Evolutionary conservation across 2,113 vertebrate genomes (phyloP), one percentile per base, ranked within the genome.

Genomic region (Herpetotheres cachinnans): DNA sequence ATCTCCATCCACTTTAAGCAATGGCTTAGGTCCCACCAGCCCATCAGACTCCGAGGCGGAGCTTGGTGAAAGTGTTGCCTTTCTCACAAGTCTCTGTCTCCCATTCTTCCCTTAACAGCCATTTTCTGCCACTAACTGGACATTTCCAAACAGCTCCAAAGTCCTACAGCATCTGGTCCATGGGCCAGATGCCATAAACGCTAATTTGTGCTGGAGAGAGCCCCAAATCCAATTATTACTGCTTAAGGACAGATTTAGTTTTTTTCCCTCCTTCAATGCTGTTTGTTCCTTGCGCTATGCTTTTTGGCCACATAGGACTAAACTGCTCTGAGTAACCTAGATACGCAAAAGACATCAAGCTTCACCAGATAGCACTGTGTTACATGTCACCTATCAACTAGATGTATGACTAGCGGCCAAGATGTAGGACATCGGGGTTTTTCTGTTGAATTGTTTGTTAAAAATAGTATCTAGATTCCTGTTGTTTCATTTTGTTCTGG

Each of bases 161-260:
- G 73, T 94, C 91, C 86, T 87, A 65, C 36, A 88, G 91, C 95
- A 94, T 97, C 95, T 96, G 86, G 70, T 95, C 66, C 58, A 38
- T 59, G 81, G 89, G 93, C 91, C 84, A 73, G 78, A 91, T 90
- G 94, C 91, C 95, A 96, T 50, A 76, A 82, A 85, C 82, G 36
- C 67, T 97, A 61, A 95, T 95, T 95, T 87, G 52, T 87, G 86
- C 58, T 95, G 86, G 86, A 96, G 93, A 94, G 54, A 94, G 74
- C 30, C 81, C 40, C 70, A 95, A 94, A 96, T 96, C 95, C 83
- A 95, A 95, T 96, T 95, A 95, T 91, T 96, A 76, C 82, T 94
- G 83, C 91, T 95, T 95, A 95, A 91, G 93, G 84, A 85, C 73
- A 91, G 91, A 69, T 76, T 66, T 76, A 17, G 16, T 71, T 66